Conservation (phyloP, 1,140 invertebrate genomes). For the Mya arenaria region DNA sequence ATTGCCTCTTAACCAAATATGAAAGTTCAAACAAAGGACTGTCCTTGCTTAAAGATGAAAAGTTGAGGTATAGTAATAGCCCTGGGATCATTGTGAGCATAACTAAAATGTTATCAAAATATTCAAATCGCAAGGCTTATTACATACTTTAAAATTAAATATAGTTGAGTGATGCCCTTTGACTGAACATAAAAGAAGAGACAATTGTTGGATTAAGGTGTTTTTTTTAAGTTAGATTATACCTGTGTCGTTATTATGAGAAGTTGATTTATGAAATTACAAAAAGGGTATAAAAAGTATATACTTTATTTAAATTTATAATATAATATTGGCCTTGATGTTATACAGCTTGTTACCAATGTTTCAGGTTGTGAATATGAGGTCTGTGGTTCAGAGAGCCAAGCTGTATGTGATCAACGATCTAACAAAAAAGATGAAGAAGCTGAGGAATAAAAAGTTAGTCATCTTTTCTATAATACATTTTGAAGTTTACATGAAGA, state of each 20-base stretch:
- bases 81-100: background rate
- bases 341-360: background rate
- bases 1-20: background rate
- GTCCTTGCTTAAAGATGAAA: background rate
- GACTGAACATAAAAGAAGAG: no score
- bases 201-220: no score
- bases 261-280: background rate
- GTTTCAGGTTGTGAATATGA: conserved; percentile 60
- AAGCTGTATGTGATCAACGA: conserved; percentile 51
- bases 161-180: no score
- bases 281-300: background rate
- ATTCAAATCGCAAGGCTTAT: no score
- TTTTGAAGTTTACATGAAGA: no score
- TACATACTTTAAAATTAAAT: no score
- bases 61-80: background rate
- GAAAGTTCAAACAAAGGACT: background rate
- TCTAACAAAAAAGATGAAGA: conserved; percentile 47
- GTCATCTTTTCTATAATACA: no score
- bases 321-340: background rate
- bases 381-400: conserved; percentile 50
- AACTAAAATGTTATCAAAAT: background rate
- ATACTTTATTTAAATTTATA: background rate
- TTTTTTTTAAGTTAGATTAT: background rate
- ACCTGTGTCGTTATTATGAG: background rate
- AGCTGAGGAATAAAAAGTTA: conserved; percentile 59